Base-by-base conservation (phyloP, 2,888 invertebrate genomes). In the Lasioglossum morio region DNA sequence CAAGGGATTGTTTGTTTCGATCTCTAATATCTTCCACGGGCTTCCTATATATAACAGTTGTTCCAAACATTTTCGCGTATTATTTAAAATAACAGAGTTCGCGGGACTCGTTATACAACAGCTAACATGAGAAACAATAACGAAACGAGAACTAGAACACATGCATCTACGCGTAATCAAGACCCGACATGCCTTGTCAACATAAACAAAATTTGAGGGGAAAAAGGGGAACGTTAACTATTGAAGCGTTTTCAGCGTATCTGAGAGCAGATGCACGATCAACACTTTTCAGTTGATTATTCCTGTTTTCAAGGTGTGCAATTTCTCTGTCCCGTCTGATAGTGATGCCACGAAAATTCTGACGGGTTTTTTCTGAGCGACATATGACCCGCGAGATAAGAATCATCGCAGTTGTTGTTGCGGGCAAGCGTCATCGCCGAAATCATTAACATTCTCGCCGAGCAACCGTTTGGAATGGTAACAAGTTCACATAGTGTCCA, bases 361-460 rank as follows among this genome's bases (percentile, higher is more conserved):
- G n/a, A n/a, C 57, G 12, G 10, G 12, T n/a, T n/a, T n/a, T 57
- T 63, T 23, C 37, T 7, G 37, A 23, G 30, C 66, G 66, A 69
- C 66, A 8, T 37, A 37, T 12, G 69, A 69, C 69, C 37, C 12
- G 12, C 3, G 19, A 8, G 37, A 23, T 23, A n/a, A 69, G 23
- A 23, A 37, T 37, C 23, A 23, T 23, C 37, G 69, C 23, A 69
- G 37, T 69, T 37, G 60, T 60, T 40, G 53, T 43, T 34, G 53
- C 27, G 63, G 40, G 60, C 40, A 57, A 63, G 60, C 70, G 72
- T 63, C 72, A 79, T 80, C 30, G 78, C 1, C 66, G 78, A 19
- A 40, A 66, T 78, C 83, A 85, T 88, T 87, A 87, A 87, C 87
- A 88, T 88, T 86, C 84, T 30, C 46, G 57, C 57, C 23, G 63